Base-by-base conservation (phyloP, 2,888 invertebrate genomes). In the Caenorhabditis afra region DNA sequence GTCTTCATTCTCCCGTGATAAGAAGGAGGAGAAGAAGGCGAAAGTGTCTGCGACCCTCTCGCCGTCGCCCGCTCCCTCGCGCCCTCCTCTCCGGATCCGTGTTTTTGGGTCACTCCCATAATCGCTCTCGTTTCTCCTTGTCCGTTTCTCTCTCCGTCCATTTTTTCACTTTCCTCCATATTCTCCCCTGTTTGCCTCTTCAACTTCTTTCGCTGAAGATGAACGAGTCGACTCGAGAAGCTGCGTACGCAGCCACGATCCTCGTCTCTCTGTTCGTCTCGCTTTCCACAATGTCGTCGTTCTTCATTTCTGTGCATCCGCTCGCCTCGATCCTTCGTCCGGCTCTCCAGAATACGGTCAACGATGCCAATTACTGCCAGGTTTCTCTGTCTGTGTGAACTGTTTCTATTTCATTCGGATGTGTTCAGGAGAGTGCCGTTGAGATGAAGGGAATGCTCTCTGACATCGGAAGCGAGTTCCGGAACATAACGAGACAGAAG, bases 51-150 rank as follows among this genome's bases (percentile, higher is more conserved):
- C 7, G 29, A 44, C 50, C 49, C 47, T 20, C 62, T 39, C 18
- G 35, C 18, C 37, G n/a, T 45, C 37, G 12, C n/a, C 37, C 37
- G 14, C 37, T 45, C 14, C 45, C 4, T 45, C 44, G 11, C 20
- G 20, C 16, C 37, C 14, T 35, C 35, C 58, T 59, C 20, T 59
- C 58, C 50, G 52, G 39, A 61, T 65, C 52, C 64, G 65, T 65
- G 68, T 68, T 68, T 68, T 62, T 68, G 76, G 68, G 68, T 76
- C 76, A 67, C 61, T 71, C 71, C 57, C 67, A 68, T 61, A 61
- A 53, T 61, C 66, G 55, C 67, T 61, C 61, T 66, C 66, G 53
- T 61, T 75, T 75, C 53, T 45, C 49, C 57, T 66, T 62, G 41
- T 16, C 47, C 22, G 20, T 61, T 44, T 20, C 29, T 29, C 29